A percentile compares a stretch with the other conserved stretches of the same genome.
Evolutionary conservation across 1,140 invertebrate genomes (phyloP).

Genomic region (Pseudomyrmex concolor): DNA sequence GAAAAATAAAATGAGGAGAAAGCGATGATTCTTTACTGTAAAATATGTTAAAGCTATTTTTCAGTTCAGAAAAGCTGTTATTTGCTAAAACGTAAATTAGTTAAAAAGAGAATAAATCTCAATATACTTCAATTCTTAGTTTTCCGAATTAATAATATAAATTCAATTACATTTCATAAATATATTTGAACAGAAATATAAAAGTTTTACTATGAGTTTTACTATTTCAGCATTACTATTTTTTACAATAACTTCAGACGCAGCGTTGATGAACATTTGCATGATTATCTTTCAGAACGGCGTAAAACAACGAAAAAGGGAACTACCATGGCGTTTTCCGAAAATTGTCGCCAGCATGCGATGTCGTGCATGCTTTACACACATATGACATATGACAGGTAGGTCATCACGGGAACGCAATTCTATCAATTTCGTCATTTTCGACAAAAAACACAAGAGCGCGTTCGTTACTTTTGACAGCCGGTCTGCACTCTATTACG

Average conservation of each 20-base stretch:
- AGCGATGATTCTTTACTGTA: background rate
- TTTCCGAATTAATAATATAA: no score
- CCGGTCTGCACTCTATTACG: conserved; percentile 44
- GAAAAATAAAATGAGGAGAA: background rate
- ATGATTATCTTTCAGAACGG: conserved; percentile 40
- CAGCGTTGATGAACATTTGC: conserved; percentile 16
- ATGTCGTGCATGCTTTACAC: conserved; percentile 36
- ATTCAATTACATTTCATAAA: background rate
- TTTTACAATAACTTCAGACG: conserved; percentile 4
- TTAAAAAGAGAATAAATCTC: no score
- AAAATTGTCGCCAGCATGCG: conserved; percentile 44
- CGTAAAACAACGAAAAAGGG: background rate
- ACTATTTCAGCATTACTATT: background rate
- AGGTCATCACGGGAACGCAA: conserved; percentile 38
- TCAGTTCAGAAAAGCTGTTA: no score
- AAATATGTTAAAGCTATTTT: background rate
- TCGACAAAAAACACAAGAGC: background rate
- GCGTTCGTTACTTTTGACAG: conserved; percentile 55
- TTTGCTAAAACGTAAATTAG: no score
- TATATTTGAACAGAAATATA: no score
- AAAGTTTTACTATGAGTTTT: background rate
- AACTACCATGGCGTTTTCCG: conserved; percentile 20
- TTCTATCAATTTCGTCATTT: conserved; percentile 52
- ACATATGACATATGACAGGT: conserved; percentile 18
- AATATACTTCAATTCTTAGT: no score